These are phyloP conservation scores for Pherbina coryleti DNA, from an alignment of 2,888 invertebrate genomes.

Conservation along the genomic window DNA sequence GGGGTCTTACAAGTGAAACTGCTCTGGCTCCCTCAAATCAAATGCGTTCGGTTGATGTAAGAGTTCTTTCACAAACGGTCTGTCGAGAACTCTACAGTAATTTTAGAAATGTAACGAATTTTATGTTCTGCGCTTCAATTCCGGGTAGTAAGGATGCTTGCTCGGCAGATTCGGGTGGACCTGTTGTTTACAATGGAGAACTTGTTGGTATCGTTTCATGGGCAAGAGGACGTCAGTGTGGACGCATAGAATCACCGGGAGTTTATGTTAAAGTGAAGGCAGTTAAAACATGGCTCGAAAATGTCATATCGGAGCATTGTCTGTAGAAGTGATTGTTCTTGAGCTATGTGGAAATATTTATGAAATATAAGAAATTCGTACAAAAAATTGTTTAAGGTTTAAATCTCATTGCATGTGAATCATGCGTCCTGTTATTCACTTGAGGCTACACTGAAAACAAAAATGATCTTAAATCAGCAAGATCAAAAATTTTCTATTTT, in stretches of 20 bases:
- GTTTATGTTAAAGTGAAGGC: slow-evolving; percentile 70
- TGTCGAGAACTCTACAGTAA: slow-evolving; percentile 52
- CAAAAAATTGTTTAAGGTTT: too few species aligned
- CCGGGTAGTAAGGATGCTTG: slow-evolving; percentile 62
- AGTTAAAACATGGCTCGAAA: neutral
- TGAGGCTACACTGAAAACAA: too few species aligned
- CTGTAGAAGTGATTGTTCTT: neutral
- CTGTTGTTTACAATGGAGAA: slow-evolving; percentile 56
- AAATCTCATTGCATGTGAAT: too few species aligned
- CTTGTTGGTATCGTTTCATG: slow-evolving; percentile 78
- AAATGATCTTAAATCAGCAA: too few species aligned
- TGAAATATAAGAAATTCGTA: too few species aligned
- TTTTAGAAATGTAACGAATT: slow-evolving; percentile 54
- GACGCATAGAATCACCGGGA: slow-evolving; percentile 77
- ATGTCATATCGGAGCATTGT: neutral
- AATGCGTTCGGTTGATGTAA: slow-evolving; percentile 56
- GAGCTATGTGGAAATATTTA: neutral
- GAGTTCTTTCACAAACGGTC: slow-evolving; percentile 49
- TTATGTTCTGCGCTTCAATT: slow-evolving; percentile 59
- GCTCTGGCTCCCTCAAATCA: slow-evolving; percentile 53
- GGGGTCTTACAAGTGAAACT: slow-evolving; percentile 56
- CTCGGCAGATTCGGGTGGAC: slow-evolving; percentile 66
- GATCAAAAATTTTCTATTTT: too few species aligned
- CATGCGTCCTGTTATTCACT: too few species aligned
- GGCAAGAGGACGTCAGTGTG: slow-evolving; percentile 59